Evolutionary conservation across 2,797 vertebrate genomes (phyloP).

Genomic region (Cuculus canorus): DNA sequence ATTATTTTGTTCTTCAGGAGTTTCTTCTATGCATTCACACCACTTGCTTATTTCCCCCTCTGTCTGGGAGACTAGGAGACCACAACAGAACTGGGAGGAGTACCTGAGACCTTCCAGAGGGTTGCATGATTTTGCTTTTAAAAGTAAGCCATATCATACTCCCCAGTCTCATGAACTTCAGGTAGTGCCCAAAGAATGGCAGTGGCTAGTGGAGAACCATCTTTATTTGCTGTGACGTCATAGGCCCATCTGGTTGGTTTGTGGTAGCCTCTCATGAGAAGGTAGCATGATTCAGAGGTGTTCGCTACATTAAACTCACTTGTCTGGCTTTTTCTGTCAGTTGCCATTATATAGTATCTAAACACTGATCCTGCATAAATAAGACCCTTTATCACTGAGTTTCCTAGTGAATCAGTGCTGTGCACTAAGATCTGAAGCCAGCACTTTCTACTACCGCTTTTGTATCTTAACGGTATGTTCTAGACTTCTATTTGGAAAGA

Average conservation of each 20-base stretch:
- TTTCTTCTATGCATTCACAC: neutral
- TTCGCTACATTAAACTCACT: neutral
- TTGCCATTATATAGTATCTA: neutral
- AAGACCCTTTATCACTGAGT: neutral
- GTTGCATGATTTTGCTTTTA: neutral
- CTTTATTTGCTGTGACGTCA: neutral
- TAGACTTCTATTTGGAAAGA: neutral
- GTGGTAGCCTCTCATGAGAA: neutral
- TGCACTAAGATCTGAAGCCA: neutral
- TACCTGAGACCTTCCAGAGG: neutral
- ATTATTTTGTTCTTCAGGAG: neutral
- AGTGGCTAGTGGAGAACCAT: neutral
- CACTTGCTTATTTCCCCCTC: neutral
- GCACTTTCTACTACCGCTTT: neutral
- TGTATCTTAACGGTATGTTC: neutral
- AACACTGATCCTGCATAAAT: neutral
- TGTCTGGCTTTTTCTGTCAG: neutral
- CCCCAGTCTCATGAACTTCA: neutral
- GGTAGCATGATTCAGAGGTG: neutral
- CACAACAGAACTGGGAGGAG: neutral
- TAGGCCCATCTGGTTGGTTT: neutral
- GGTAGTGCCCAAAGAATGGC: neutral
- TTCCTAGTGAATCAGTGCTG: neutral
- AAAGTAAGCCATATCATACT: neutral
- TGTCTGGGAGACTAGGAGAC: neutral